Conservation (phyloP, 2,113 vertebrate genomes). For the Cyprinodon tularosa region DNA sequence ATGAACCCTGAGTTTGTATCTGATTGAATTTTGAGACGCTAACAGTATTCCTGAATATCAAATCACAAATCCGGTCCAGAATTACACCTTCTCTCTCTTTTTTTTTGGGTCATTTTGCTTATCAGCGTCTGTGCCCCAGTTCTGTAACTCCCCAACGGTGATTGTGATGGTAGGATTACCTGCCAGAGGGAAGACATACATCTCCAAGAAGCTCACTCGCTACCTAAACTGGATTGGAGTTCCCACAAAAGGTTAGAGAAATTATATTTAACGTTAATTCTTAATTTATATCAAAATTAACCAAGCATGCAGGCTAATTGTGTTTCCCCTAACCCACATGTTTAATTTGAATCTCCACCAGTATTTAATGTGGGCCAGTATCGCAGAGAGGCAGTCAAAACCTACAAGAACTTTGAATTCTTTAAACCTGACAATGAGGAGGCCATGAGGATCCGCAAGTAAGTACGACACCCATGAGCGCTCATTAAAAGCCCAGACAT, state of each 20-base stretch:
- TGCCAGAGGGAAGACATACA: constrained; percentile 91
- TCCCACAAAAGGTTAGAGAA: constrained; percentile 84
- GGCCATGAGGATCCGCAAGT: constrained; percentile 89
- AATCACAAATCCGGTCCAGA: neutral
- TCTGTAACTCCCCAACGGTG: constrained; percentile 91
- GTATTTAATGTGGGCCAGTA: constrained; percentile 94
- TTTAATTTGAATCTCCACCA: constrained; percentile 49
- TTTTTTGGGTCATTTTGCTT: constrained; percentile 17
- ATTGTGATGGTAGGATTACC: constrained; percentile 92
- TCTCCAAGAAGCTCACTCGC: constrained; percentile 90
- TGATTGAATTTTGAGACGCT: neutral
- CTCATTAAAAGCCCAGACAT: neutral
- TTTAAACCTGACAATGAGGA: constrained; percentile 88
- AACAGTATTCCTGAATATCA: constrained; percentile 1
- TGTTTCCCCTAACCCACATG: neutral
- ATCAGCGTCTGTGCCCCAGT: constrained; percentile 87
- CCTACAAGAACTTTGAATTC: constrained; percentile 90
- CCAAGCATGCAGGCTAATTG: neutral
- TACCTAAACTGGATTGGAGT: constrained; percentile 94
- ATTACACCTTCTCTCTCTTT: neutral
- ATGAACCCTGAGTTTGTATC: neutral
- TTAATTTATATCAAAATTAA: neutral
- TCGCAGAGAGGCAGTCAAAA: constrained; percentile 87
- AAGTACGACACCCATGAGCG: constrained; percentile 17
- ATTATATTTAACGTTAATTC: neutral